A percentile compares a stretch with the other conserved stretches of the same genome.
Evolutionary conservation across 2,797 vertebrate genomes (phyloP).

Genomic region (Sandelia bainsii): DNA sequence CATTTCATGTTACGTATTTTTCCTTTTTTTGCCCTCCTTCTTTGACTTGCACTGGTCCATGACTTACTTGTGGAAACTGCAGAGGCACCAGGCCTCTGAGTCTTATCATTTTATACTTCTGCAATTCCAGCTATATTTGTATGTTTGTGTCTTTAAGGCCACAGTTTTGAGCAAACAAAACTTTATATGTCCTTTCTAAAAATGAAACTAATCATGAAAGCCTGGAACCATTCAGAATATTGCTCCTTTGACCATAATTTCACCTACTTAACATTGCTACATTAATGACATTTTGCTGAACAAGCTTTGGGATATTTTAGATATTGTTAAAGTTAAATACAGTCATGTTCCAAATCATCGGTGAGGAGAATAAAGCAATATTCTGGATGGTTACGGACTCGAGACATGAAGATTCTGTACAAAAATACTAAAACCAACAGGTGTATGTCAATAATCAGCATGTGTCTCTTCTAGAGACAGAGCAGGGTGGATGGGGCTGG

Average conservation of each 20-base stretch:
- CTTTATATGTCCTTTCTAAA: constrained; percentile 34
- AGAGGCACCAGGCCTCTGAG: constrained; percentile 47
- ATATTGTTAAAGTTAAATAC: constrained; percentile 4
- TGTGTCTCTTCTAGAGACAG: constrained; percentile 49
- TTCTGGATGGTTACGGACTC: constrained; percentile 38
- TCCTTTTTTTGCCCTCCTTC: background rate
- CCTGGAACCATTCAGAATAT: constrained; percentile 43
- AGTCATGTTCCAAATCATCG: constrained; percentile 4
- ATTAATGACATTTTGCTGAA: constrained; percentile 7
- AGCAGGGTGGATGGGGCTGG: constrained; percentile 41
- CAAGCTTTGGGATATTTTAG: constrained; percentile 5
- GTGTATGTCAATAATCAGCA: constrained; percentile 50
- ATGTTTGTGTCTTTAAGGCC: constrained; percentile 78
- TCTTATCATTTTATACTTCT: constrained; percentile 41
- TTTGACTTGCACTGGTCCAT: constrained; percentile 40
- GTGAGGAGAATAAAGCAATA: constrained; percentile 15
- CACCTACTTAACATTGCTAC: constrained; percentile 4
- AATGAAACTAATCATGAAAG: constrained; percentile 40
- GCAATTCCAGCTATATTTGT: constrained; percentile 47
- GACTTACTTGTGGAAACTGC: constrained; percentile 37
- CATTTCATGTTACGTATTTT: constrained; percentile 53
- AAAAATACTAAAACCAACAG: constrained; percentile 65
- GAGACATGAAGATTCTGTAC: constrained; percentile 47
- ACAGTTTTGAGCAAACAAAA: constrained; percentile 73
- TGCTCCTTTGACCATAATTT: background rate